A percentile compares a stretch with the other conserved stretches of the same genome.
Conservation (phyloP, 1,140 invertebrate species). For the Drosophila bifasciata region DNA sequence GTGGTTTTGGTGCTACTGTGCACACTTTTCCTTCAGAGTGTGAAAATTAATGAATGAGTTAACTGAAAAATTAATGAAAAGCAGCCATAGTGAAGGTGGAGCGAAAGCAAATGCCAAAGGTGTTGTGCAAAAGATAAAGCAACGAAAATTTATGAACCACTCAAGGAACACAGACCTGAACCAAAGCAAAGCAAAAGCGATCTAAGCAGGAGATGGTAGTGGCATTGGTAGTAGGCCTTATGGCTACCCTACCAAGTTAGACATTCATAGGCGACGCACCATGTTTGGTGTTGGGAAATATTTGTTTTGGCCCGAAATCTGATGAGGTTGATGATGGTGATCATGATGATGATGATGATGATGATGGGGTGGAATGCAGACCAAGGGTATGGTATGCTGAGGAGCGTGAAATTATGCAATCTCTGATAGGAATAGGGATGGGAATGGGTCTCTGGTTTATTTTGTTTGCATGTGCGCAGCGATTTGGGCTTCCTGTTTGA, state of each 20-base stretch:
- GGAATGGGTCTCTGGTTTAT: conserved; percentile 60
- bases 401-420: conserved; percentile 80
- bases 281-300: conserved; percentile 71
- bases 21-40: conserved; percentile 37
- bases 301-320: conserved; percentile 67
- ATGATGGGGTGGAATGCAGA: conserved; percentile 8
- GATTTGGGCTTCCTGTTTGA: conserved; percentile 71
- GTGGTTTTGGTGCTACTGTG: conserved; percentile 58
- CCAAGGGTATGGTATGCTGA: neutral
- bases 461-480: conserved; percentile 75
- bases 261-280: conserved; percentile 55
- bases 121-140: conserved; percentile 81
- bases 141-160: conserved; percentile 77
- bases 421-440: conserved; percentile 19
- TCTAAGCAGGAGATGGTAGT: conserved; percentile 6
- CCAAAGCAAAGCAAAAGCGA: conserved; percentile 20
- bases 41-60: conserved; percentile 82
- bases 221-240: too few relatives aligned
- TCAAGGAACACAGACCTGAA: neutral
- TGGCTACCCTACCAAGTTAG: conserved; percentile 53
- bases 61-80: conserved; percentile 83
- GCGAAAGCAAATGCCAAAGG: conserved; percentile 62
- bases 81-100: conserved; percentile 45
- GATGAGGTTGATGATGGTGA: conserved; percentile 4
- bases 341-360: conserved; percentile 3